Base-by-base conservation (phyloP, 2,113 vertebrate genomes). In the Hemichromis elongatus region DNA sequence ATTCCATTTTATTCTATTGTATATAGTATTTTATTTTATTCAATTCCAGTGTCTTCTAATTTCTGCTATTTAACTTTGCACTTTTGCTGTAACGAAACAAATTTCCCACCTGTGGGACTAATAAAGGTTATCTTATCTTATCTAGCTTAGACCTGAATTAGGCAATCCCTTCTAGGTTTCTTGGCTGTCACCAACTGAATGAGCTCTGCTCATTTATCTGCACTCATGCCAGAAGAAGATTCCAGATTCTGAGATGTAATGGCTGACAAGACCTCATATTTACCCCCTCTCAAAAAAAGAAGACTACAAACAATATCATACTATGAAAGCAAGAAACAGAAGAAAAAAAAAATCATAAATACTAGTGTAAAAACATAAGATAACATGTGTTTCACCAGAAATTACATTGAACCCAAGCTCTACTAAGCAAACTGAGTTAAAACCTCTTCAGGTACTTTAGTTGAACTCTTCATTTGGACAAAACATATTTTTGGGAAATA, bases 401-500 rank as follows among this genome's bases (percentile, higher is more conserved):
- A 55, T 52, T 10, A 5, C 16, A 21, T 10, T 73, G 55, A 82
- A 75, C 33, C 7, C 13, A 26, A 73, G 35, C 4, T 70, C n/a
- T 37, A 13, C n/a, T 37, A 73, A 78, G n/a, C 53, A 5, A 83
- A 81, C 21, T 37, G 16, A n/a, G 80, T 10, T 82, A 16, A 52
- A 37, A 83, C n/a, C 3, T 56, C 6, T 24, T 14, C 30, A 21
- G 24, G 4, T 28, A 19, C 13, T 90, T 4, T 53, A 16, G 79
- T 80, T 81, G 77, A 81, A 52, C 45, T 59, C 70, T 85, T 78
- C 16, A 82, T 87, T 88, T 70, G 57, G 10, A 45, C 50, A 81
- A 50, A 82, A 55, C 47, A 82, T 73, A 84, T 77, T 80, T 77
- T 81, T 52, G 54, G 16, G 26, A 54, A 93, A 90, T 88, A 84